Evolutionary conservation across 2,888 invertebrate species (phyloP).

Genomic region (Drosophila birchii): DNA sequence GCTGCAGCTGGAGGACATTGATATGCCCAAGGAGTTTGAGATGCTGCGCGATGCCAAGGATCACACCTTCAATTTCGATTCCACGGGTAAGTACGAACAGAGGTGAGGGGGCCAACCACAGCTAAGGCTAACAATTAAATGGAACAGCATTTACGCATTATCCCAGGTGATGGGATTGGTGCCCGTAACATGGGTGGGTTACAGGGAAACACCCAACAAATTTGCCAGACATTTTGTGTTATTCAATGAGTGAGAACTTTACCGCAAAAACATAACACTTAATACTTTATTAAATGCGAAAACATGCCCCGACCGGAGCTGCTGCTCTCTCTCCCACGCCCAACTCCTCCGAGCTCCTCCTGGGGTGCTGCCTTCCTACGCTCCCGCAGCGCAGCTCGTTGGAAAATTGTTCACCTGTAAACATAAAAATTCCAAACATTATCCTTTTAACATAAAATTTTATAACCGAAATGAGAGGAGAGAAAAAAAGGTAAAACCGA

Average conservation of each 20-base stretch:
- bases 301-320: constrained; percentile 63
- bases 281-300: constrained; percentile 78
- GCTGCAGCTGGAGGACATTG: constrained; percentile 72
- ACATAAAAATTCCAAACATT: constrained; percentile 80
- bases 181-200: background rate
- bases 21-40: constrained; percentile 81
- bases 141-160: constrained; percentile 66
- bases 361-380: background rate
- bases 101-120: constrained; percentile 14
- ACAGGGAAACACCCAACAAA: constrained; percentile 46
- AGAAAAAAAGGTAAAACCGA: constrained; percentile 53
- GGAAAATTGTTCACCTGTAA: constrained; percentile 78
- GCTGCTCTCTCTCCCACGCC: constrained; percentile 2
- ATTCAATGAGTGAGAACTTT: constrained; percentile 65
- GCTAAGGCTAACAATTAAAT: constrained; percentile 36
- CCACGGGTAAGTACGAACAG: constrained; percentile 62
- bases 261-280: constrained; percentile 79
- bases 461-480: constrained; percentile 64
- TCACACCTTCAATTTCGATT: constrained; percentile 78
- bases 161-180: background rate
- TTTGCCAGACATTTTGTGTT: constrained; percentile 69
- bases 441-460: constrained; percentile 81
- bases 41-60: constrained; percentile 77
- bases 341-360: background rate
- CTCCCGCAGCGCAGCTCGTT: constrained; percentile 46